Evolutionary conservation across 2,113 vertebrate genomes (phyloP).

Genomic region (Barnardius zonarius): DNA sequence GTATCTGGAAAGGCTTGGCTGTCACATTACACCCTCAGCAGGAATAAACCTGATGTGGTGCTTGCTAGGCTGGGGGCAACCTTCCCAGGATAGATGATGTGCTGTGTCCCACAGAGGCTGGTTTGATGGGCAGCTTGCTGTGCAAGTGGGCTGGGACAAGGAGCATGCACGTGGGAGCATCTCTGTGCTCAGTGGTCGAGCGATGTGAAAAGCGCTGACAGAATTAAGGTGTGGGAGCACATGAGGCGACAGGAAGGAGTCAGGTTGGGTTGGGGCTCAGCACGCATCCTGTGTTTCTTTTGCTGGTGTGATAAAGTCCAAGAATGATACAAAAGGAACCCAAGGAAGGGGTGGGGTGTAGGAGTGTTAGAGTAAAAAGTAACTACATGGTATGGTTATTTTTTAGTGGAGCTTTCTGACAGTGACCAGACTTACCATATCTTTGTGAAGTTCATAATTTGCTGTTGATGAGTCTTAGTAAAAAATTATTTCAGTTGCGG

Average conservation of each 20-base stretch:
- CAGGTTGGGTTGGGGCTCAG: neutral
- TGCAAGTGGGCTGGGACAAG: too few species aligned
- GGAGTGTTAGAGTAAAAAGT: neutral
- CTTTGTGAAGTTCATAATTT: neutral
- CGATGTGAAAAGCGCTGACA: accelerated
- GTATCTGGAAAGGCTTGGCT: neutral
- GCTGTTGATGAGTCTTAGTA: neutral
- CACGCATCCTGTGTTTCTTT: neutral
- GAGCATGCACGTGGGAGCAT: too few species aligned
- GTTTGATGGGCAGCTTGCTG: accelerated
- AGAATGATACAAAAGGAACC: neutral
- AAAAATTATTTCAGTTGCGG: neutral
- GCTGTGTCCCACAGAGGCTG: neutral
- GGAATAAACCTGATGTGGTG: accelerated
- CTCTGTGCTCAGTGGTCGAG: accelerated
- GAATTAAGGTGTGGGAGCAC: accelerated
- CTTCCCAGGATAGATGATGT: neutral
- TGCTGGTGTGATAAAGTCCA: neutral
- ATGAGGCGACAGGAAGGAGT: accelerated
- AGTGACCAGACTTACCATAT: neutral
- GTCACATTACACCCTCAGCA: neutral
- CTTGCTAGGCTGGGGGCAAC: neutral
- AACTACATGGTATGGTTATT: neutral
- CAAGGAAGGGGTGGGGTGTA: neutral
- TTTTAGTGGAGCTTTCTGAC: neutral